A percentile compares a stretch with the other conserved stretches of the same genome.
Conservation (phyloP, 2,888 invertebrate species). For the Protophormia terraenovae region DNA sequence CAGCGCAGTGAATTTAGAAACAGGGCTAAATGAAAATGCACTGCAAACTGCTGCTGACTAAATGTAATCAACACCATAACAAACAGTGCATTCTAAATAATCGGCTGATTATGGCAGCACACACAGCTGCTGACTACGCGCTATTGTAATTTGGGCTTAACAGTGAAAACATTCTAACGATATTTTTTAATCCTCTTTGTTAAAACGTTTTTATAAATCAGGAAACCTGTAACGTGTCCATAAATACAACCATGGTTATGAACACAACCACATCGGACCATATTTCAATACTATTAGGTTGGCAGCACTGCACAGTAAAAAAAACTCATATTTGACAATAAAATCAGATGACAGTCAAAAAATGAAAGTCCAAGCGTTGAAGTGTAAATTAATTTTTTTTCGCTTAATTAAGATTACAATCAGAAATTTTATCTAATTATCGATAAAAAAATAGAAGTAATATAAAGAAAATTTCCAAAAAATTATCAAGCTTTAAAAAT, state of each 20-base stretch:
- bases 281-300: neutral
- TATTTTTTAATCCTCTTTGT: too few relatives aligned
- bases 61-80: too few relatives aligned
- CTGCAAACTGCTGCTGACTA: too few relatives aligned
- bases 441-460: neutral
- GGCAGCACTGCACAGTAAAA: conserved; percentile 6
- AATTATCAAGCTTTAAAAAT: neutral
- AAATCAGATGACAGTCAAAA: conserved; percentile 57
- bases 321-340: conserved; percentile 29
- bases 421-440: neutral
- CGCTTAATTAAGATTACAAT: neutral
- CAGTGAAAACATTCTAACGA: too few relatives aligned
- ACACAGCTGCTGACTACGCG: too few relatives aligned
- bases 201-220: neutral
- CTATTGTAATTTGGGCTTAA: too few relatives aligned
- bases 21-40: too few relatives aligned
- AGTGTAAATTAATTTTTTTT: neutral
- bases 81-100: too few relatives aligned
- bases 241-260: conserved; percentile 4
- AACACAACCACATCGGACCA: conserved; percentile 30
- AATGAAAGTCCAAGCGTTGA: conserved; percentile 30
- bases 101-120: too few relatives aligned
- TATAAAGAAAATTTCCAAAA: neutral
- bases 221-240: neutral
- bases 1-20: too few relatives aligned